Base-by-base conservation (phyloP, 2,888 invertebrate genomes). In the Entomobrya proxima region DNA sequence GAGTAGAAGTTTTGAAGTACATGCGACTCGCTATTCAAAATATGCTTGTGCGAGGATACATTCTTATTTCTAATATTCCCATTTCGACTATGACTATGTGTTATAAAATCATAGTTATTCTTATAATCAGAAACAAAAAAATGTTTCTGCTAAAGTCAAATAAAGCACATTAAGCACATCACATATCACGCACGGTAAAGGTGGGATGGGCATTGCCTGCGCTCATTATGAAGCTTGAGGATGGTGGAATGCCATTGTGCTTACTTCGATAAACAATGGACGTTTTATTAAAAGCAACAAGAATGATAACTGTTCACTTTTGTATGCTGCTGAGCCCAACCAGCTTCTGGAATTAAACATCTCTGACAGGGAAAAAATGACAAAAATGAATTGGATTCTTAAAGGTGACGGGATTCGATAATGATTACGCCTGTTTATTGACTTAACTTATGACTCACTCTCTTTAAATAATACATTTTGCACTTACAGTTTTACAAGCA, bases 331-430 rank as follows among this genome's bases (percentile, higher is more conserved):
- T 64, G 61, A 11, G 50, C n/a, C 9, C 27, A 35, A 35, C 67
- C n/a, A 69, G 79, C 79, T 79, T 69, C 79, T 79, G 67, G 67
- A 79, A 69, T 69, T 79, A 9, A 58, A 44, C 40, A n/a, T n/a
- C 13, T 64, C 13, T n/a, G n/a, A 35, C 11, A 15, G 18, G 11
- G 3, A 47, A n/a, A n/a, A n/a, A n/a, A n/a, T n/a, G n/a, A n/a
- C n/a, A n/a, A n/a, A 67, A n/a, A 9, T 67, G 15, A n/a, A n/a
- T n/a, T n/a, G n/a, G n/a, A n/a, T n/a, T n/a, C n/a, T n/a, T n/a
- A n/a, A n/a, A n/a, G n/a, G n/a, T n/a, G n/a, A n/a, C n/a, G n/a
- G n/a, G n/a, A n/a, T n/a, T n/a, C n/a, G n/a, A n/a, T n/a, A n/a
- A n/a, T n/a, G n/a, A n/a, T n/a, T n/a, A n/a, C n/a, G n/a, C n/a